These are phyloP conservation scores for Ctena decussata DNA, from an alignment of 2,888 invertebrate species.

Conservation along the genomic window DNA sequence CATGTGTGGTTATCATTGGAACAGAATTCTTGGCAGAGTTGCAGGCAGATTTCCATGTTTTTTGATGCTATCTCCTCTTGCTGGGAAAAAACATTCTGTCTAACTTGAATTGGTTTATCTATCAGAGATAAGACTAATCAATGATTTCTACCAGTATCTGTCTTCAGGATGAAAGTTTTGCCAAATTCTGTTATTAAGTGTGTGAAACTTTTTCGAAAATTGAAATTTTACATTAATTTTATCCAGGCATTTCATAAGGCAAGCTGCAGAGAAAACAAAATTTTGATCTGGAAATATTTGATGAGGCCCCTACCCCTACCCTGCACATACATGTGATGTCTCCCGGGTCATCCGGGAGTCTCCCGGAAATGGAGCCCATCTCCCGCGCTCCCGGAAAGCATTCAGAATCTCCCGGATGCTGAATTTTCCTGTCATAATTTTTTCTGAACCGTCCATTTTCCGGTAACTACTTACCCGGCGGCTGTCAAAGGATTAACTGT, in stretches of 20 bases:
- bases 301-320: too few relatives aligned
- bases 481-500: too few relatives aligned
- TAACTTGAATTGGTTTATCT: background rate
- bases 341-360: too few relatives aligned
- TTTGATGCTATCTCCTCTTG: background rate
- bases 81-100: background rate
- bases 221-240: background rate
- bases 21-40: background rate
- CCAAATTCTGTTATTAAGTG: background rate
- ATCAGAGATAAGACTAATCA: background rate
- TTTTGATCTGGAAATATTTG: too few relatives aligned
- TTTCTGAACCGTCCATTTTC: too few relatives aligned
- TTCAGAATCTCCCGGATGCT: too few relatives aligned
- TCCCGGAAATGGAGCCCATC: too few relatives aligned
- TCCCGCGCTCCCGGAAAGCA: too few relatives aligned
- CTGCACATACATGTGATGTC: too few relatives aligned
- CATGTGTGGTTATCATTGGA: background rate
- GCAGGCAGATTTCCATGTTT: background rate
- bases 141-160: background rate
- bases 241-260: background rate
- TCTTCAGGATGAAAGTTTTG: background rate
- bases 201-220: background rate
- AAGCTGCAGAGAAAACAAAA: too few relatives aligned
- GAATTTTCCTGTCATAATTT: too few relatives aligned
- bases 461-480: too few relatives aligned